Evolutionary conservation across 2,888 invertebrate species (phyloP), one percentile per base, ranked within the genome.

Genomic region (Scrobipalpa atriplicella): DNA sequence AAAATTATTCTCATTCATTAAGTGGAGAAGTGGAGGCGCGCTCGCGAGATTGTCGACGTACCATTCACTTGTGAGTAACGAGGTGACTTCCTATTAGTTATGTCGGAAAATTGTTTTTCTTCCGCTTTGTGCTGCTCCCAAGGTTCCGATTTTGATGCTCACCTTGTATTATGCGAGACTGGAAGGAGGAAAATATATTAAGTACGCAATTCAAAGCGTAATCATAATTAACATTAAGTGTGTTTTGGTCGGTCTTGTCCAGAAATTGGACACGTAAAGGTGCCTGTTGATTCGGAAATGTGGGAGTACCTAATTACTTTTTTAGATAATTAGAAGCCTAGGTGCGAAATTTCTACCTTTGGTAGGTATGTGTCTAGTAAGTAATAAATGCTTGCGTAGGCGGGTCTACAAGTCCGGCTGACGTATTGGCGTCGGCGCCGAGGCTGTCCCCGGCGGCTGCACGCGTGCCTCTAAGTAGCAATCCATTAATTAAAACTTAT

Each of bases 401-500:
- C n/a, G 36, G 38, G 64, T 54, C 41, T 54, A 54, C 66, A 68
- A 66, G 83, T 79, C 81, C 81, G 73, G 81, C 79, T 81, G 80
- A 82, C 79, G 81, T 73, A 75, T 76, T 71, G 78, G 81, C 83
- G 83, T 76, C 72, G 78, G 81, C 84, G 83, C 84, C 80, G 80
- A 82, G 80, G 78, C 79, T 80, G 78, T 83, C 83, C 86, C 84
- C 74, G 74, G 80, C 78, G 65, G 41, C 81, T 80, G 78, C 80
- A 86, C 82, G 84, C 86, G 80, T 85, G 87, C 89, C 90, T 87
- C 90, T 75, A 85, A 89, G 87, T 88, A 84, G 86, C 89, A 84
- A 92, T 92, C 90, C 92, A 92, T 92, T 92, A 92, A 92, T 92
- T 92, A 92, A 91, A 92, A 92, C 87, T 92, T 92, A 89, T 90